Percentiles rank a stretch among this genome's conserved stretches.
Conservation (phyloP, 2,797 vertebrate genomes). For the Halcyon smyrnensis region DNA sequence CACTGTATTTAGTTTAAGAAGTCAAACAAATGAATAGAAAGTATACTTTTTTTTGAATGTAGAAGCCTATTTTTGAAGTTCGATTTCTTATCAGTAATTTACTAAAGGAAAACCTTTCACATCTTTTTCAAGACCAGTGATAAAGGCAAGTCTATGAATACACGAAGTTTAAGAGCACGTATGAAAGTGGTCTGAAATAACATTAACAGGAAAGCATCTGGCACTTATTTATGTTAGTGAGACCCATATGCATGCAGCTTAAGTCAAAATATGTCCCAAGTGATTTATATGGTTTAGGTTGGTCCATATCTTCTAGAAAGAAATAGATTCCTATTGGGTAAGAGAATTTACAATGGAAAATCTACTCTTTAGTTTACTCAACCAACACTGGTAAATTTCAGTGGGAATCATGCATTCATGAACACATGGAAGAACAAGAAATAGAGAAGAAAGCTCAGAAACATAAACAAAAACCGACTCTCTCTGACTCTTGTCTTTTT, state of each 20-base stretch:
- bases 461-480: background rate
- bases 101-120: background rate
- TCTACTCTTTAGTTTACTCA: background rate
- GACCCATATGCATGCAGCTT: background rate
- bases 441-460: background rate
- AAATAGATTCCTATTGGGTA: background rate
- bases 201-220: background rate
- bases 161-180: fast-evolving
- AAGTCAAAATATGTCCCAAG: background rate
- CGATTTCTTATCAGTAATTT: background rate
- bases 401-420: background rate
- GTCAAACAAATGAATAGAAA: background rate
- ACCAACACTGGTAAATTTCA: background rate
- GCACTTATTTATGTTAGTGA: background rate
- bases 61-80: background rate
- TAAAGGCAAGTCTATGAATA: background rate
- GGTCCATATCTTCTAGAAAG: background rate
- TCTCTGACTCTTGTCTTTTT: background rate
- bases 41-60: background rate
- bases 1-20: background rate
- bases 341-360: background rate
- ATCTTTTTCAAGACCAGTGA: background rate
- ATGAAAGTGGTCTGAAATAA: background rate
- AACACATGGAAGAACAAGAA: background rate
- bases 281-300: background rate